Percentiles rank a stretch among this genome's conserved stretches.
phyloP scores from a whole-genome alignment of 2,113 vertebrate species.

The Pterocles gutturalis region DNA sequence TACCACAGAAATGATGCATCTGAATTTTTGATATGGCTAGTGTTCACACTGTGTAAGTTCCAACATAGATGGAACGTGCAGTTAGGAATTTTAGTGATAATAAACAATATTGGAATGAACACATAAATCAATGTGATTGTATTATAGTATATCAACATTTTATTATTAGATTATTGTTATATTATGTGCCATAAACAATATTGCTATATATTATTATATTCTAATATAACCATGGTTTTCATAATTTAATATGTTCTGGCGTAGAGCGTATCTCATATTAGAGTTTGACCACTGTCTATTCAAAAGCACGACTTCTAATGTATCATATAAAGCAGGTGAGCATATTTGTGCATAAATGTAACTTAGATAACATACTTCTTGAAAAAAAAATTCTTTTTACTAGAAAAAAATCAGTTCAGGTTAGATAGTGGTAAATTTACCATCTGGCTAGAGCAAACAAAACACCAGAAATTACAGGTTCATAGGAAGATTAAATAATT shows the following conservation, averaged over 20 bases:
- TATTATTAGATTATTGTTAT: not conserved
- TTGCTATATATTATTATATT: not conserved
- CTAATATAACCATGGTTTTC: not conserved
- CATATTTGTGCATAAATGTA: slow-evolving; percentile 57
- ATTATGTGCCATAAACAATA: not conserved
- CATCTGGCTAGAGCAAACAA: slow-evolving; percentile 35
- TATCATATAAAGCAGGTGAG: slow-evolving; percentile 21
- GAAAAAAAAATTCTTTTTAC: slow-evolving; percentile 25
- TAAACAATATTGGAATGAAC: not conserved
- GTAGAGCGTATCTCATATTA: not conserved
- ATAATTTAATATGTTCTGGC: not conserved
- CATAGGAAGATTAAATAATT: slow-evolving; percentile 1
- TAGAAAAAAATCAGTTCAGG: slow-evolving; percentile 50
- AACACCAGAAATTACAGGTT: not conserved
- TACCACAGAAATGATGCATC: not conserved
- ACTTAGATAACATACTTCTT: slow-evolving; percentile 14
- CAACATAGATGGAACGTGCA: not conserved
- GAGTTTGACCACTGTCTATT: not conserved
- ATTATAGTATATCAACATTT: not conserved
- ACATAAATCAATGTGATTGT: not conserved
- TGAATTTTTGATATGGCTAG: not conserved
- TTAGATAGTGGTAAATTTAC: slow-evolving; percentile 36
- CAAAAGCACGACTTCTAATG: slow-evolving; percentile 22
- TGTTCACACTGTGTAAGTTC: not conserved
- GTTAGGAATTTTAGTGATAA: not conserved